These are phyloP conservation scores for Acanthoscelides obtectus DNA, from an alignment of 2,888 invertebrate species.

Conservation along the genomic window DNA sequence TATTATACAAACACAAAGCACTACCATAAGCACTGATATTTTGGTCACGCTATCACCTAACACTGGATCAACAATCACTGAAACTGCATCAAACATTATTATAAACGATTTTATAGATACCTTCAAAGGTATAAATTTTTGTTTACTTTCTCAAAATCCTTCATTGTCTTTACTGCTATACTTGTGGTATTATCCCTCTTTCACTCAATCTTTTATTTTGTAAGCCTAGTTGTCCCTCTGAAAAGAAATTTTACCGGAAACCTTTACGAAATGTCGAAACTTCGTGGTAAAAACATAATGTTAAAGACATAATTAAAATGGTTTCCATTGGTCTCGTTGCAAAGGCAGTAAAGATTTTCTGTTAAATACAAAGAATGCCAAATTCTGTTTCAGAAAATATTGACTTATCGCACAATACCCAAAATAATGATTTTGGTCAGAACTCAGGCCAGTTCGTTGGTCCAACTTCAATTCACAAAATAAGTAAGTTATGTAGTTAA, in stretches of 20 bases:
- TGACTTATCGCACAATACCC: neutral
- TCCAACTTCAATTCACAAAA: neutral
- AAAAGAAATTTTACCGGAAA: no score
- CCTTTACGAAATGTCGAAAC: no score
- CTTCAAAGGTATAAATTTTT: neutral
- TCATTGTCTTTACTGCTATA: neutral
- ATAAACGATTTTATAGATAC: neutral
- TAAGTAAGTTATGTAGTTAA: neutral
- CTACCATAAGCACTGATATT: neutral
- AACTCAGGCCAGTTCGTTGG: neutral
- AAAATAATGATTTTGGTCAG: neutral
- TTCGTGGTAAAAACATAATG: no score
- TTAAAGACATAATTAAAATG: no score
- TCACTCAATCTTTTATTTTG: no score
- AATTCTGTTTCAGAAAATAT: neutral
- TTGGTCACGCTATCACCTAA: neutral
- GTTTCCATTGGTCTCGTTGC: neutral
- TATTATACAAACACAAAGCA: neutral
- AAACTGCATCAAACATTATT: neutral
- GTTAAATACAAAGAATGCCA: neutral
- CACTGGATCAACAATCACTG: neutral
- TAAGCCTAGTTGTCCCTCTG: no score
- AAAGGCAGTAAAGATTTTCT: neutral
- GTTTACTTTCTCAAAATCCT: neutral
- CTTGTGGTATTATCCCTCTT: no score